phyloP scores from a whole-genome alignment of 2,113 vertebrate species.

The Notechis scutatus region DNA sequence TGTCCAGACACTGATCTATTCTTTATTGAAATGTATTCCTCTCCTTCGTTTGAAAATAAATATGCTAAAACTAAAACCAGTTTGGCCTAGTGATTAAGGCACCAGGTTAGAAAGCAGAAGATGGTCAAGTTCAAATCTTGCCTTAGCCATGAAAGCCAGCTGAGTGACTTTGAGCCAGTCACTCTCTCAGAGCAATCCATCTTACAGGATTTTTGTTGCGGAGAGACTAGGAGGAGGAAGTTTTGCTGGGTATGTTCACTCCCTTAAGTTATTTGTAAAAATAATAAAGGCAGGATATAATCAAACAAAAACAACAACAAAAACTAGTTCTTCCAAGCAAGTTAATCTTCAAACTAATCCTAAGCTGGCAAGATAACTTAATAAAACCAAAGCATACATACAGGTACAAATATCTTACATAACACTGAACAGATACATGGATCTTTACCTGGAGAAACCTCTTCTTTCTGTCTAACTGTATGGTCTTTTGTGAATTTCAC shows the following conservation, averaged over 20 bases:
- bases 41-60: neutral
- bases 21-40: neutral
- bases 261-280: too few relatives aligned
- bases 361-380: neutral
- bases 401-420: neutral
- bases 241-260: too few relatives aligned
- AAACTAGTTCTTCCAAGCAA: neutral
- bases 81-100: too few relatives aligned
- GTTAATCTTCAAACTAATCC: neutral
- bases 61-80: neutral
- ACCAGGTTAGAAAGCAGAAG: too few relatives aligned
- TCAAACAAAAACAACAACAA: neutral
- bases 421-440: neutral
- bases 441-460: constrained; percentile 89
- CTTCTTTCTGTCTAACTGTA: constrained; percentile 93
- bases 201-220: too few relatives aligned
- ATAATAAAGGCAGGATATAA: too few relatives aligned
- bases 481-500: constrained; percentile 98
- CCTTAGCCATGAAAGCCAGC: too few relatives aligned
- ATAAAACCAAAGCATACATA: neutral
- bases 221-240: too few relatives aligned
- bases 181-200: too few relatives aligned
- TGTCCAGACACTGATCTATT: neutral
- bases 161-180: too few relatives aligned
- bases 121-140: too few relatives aligned